Evolutionary conservation across 2,888 invertebrate genomes (phyloP).

Genomic region (Lasioglossum vierecki): DNA sequence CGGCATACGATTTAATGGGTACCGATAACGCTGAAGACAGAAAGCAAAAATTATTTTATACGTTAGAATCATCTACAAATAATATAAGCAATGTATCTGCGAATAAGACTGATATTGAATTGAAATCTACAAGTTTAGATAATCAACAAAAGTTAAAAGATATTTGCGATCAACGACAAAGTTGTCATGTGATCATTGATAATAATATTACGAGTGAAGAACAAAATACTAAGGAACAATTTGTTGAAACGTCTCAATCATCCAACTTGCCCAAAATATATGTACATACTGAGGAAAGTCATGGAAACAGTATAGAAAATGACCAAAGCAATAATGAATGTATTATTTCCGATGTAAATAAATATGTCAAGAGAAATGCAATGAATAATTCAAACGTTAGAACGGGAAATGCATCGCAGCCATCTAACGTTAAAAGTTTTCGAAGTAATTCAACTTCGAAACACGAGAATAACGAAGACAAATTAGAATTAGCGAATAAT

Average conservation of each 20-base stretch:
- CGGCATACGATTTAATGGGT: conserved; percentile 89
- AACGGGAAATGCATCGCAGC: conserved; percentile 19
- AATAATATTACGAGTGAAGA: conserved; percentile 65
- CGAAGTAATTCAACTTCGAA: conserved; percentile 38
- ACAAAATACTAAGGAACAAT: conserved; percentile 49
- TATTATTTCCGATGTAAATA: conserved; percentile 53
- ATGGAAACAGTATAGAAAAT: conserved; percentile 59
- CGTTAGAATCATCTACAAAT: conserved; percentile 46
- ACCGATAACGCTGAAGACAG: conserved; percentile 69
- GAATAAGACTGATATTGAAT: conserved; percentile 74
- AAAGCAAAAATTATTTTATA: conserved; percentile 58
- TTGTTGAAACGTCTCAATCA: conserved; percentile 44
- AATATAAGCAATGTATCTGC: conserved; percentile 63
- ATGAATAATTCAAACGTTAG: conserved; percentile 28
- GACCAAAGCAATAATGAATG: conserved; percentile 70
- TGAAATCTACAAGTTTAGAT: conserved; percentile 60
- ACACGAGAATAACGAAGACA: conserved; percentile 67
- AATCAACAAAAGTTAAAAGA: conserved; percentile 52
- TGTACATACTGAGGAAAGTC: conserved; percentile 57
- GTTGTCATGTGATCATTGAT: conserved; percentile 41
- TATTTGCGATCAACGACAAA: conserved; percentile 46
- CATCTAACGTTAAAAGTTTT: conserved; percentile 15
- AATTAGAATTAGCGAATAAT: conserved; percentile 71
- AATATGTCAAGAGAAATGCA: conserved; percentile 27
- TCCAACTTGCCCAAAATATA: conserved; percentile 55